Evolutionary conservation across 2,113 vertebrate species (phyloP).

Genomic region (Ailuropoda melanoleuca): DNA sequence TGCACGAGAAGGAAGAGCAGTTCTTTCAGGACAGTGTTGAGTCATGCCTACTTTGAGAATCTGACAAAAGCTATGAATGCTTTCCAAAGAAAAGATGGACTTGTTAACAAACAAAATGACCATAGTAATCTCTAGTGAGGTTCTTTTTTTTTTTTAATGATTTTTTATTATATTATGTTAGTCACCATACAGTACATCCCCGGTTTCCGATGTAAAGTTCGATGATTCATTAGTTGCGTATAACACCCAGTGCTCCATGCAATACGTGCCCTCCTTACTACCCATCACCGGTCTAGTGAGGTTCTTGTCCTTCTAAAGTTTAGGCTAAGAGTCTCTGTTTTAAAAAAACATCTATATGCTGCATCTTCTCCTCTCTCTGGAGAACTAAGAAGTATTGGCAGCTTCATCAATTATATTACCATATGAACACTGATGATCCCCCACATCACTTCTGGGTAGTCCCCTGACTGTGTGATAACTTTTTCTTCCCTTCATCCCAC

Average conservation of each 20-base stretch:
- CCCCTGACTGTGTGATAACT: neutral
- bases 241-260: too few species aligned
- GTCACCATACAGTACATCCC: too few species aligned
- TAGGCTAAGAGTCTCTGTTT: neutral
- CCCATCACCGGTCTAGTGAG: too few species aligned
- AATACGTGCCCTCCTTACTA: too few species aligned
- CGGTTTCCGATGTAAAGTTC: too few species aligned
- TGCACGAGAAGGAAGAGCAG: neutral
- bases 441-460: neutral
- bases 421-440: neutral
- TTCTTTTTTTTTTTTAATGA: too few species aligned
- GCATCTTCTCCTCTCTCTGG: neutral
- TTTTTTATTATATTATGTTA: too few species aligned
- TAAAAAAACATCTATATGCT: neutral
- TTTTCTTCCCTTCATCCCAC: neutral
- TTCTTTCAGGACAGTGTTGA: neutral
- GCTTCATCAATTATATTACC: neutral
- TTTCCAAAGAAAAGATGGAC: neutral
- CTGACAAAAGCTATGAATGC: neutral
- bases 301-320: neutral
- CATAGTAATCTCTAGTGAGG: neutral
- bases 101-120: constrained; percentile 25
- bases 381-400: neutral
- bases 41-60: neutral
- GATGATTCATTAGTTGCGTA: too few species aligned